Base-by-base conservation (phyloP, 2,888 invertebrate species). In the Mycogona germanica region DNA sequence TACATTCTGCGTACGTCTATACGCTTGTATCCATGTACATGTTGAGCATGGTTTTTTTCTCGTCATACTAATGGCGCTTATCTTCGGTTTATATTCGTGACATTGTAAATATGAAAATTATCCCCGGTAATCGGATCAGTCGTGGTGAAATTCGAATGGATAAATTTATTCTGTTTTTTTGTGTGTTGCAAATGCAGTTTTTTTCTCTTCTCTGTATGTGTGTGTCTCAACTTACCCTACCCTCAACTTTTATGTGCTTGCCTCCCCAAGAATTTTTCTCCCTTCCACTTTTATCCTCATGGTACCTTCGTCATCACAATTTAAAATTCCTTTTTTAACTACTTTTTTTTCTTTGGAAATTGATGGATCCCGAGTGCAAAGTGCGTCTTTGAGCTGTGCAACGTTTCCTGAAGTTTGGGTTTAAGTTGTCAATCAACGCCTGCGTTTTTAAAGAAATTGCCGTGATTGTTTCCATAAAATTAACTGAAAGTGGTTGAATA, bases 81-180 rank as follows among this genome's bases (percentile, higher is more conserved):
- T 45, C 25, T 45, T 26, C 28, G 23, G 6, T 45, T 28, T 17
- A 25, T 28, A 25, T 45, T 45, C 45, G 45, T 45, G 45, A 45
- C 45, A 45, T 26, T 25, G 45, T 28, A 45, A 45, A 45, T 45
- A 45, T 45, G 45, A 45, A 45, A 28, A 45, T 26, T 45, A 45
- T 45, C 40, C n/a, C 23, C 5, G 28, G 45, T 45, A 45, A 45
- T 45, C 45, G 45, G 45, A 45, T 45, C 45, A 45, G 45, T 26
- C 23, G 28, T 26, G 23, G 17, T 26, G 45, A 19, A 45, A 45
- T 21, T 17, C n/a, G n/a, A 28, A 28, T 28, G 23, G 45, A 45
- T 45, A 28, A 25, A 23, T 45, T 28, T 26, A 26, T 45, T 26
- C 45, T 45, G 45, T 45, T 28, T 45, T 21, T 45, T 45, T 45